Evolutionary conservation across 1,140 invertebrate genomes (phyloP).

Genomic region (Dryas iulia): DNA sequence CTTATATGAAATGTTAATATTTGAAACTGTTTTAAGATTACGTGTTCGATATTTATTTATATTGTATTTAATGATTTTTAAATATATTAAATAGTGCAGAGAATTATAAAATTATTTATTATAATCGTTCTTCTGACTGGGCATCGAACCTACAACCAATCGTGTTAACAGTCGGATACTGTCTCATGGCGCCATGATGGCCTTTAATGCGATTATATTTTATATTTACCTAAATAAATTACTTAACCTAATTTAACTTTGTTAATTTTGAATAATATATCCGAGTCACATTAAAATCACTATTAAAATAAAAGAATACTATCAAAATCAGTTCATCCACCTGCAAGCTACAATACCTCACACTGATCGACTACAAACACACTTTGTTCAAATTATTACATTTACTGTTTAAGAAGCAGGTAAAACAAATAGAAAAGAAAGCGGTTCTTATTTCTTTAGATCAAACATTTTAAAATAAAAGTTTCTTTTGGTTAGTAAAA

Average conservation of each 20-base stretch:
- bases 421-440: conserved; percentile 7
- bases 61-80: background rate
- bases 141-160: no score
- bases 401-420: background rate
- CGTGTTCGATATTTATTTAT: background rate
- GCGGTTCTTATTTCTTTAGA: background rate
- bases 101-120: no score
- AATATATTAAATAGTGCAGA: background rate
- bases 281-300: no score
- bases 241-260: no score
- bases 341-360: background rate
- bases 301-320: no score
- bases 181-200: no score
- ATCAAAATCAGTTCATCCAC: background rate
- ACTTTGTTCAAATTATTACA: background rate
- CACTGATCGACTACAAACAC: no score
- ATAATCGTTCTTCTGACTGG: no score
- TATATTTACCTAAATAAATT: no score
- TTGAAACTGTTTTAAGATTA: background rate
- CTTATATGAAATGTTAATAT: background rate
- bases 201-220: no score
- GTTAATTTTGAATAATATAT: no score
- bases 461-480: conserved; percentile 6
- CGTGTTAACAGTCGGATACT: no score
- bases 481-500: background rate